phyloP scores from a whole-genome alignment of 2,888 invertebrate species.

The Dexiosoma caninum region DNA sequence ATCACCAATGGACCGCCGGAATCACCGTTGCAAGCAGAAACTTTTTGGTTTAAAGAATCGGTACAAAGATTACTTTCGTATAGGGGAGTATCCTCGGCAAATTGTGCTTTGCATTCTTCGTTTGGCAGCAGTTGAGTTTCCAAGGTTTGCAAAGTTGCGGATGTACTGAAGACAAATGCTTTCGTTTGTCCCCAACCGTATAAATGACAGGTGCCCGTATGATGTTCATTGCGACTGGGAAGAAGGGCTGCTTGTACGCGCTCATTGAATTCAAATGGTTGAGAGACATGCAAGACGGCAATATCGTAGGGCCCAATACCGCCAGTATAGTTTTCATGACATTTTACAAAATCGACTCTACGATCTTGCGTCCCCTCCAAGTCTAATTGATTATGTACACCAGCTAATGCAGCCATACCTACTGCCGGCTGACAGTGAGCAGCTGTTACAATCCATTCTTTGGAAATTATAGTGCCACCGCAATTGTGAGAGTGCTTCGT shows the following conservation, averaged over 20 bases:
- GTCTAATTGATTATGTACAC: slow-evolving; percentile 68
- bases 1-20: not conserved
- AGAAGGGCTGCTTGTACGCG: slow-evolving; percentile 74
- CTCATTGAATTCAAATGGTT: slow-evolving; percentile 71
- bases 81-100: not conserved
- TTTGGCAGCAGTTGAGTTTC: slow-evolving; percentile 42
- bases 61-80: not conserved
- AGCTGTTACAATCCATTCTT: slow-evolving; percentile 77
- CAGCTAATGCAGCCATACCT: slow-evolving; percentile 75
- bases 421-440: slow-evolving; percentile 74
- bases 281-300: slow-evolving; percentile 77
- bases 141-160: slow-evolving; percentile 72
- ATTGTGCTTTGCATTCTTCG: not conserved
- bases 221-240: slow-evolving; percentile 71
- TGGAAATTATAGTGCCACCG: slow-evolving; percentile 77
- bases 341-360: slow-evolving; percentile 69
- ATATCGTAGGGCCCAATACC: slow-evolving; percentile 80
- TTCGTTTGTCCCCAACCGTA: slow-evolving; percentile 78
- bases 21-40: slow-evolving; percentile 65
- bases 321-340: slow-evolving; percentile 74
- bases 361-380: slow-evolving; percentile 70
- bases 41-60: slow-evolving; percentile 15
- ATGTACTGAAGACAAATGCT: slow-evolving; percentile 60
- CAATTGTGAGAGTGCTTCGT: slow-evolving; percentile 75
- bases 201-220: slow-evolving; percentile 72